phyloP scores from a whole-genome alignment of 2,888 invertebrate species.

The Leptothorax acervorum region DNA sequence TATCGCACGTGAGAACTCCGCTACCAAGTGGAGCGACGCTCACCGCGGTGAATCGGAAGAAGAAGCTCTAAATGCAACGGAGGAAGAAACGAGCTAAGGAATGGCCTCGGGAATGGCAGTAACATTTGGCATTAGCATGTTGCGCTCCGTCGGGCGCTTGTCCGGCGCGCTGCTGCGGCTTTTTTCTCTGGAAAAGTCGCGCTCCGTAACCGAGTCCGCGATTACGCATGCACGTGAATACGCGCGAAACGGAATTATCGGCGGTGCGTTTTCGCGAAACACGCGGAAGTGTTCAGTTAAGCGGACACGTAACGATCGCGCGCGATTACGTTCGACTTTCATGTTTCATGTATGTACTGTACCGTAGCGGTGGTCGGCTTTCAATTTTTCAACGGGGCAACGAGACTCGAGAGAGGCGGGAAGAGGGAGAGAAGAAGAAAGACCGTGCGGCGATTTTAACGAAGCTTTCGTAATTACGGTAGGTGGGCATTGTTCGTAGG shows the following conservation, averaged over 20 bases:
- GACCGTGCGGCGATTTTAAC: conserved; percentile 53
- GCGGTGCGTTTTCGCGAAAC: conserved; percentile 19
- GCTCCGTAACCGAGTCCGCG: background rate
- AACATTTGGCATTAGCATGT: conserved; percentile 55
- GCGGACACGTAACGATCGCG: conserved; percentile 11
- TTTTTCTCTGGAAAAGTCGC: conserved; percentile 1
- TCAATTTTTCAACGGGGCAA: background rate
- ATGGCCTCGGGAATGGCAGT: conserved; percentile 10
- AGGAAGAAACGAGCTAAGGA: conserved; percentile 31
- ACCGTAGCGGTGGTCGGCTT: background rate
- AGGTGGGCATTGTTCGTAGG: conserved; percentile 61
- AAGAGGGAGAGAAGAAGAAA: background rate
- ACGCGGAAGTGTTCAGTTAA: conserved; percentile 24
- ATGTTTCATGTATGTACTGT: background rate
- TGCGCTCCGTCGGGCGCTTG: conserved; percentile 13
- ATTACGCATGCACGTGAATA: conserved; percentile 1
- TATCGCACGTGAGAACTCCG: conserved; percentile 59
- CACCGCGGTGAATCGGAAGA: conserved; percentile 16
- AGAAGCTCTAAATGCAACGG: conserved; percentile 24
- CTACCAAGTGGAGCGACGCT: conserved; percentile 35
- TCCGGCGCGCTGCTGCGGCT: background rate
- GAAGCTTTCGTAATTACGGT: conserved; percentile 65
- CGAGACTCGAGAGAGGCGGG: background rate
- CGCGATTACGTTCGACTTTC: conserved; percentile 32
- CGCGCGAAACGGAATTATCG: conserved; percentile 11